These are phyloP conservation scores for Drosophila neocordata DNA, from an alignment of 1,140 invertebrate genomes.

Conservation along the genomic window DNA sequence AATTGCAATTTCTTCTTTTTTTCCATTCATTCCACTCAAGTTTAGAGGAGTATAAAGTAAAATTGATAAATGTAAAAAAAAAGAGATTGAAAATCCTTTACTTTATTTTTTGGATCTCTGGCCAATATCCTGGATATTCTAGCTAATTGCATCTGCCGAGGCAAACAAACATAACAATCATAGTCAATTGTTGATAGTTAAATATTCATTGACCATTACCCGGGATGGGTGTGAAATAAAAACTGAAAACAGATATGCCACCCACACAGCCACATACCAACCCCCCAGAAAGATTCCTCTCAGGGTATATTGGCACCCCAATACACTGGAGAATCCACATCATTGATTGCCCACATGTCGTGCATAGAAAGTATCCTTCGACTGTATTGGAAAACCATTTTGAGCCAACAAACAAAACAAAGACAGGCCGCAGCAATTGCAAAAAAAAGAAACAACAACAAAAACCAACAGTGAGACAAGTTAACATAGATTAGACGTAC, in stretches of 20 bases:
- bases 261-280: not conserved
- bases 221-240: conserved; percentile 65
- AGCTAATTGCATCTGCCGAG: conserved; percentile 56
- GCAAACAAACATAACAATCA: conserved; percentile 70
- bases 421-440: conserved; percentile 17
- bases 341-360: conserved; percentile 71
- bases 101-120: conserved; percentile 22
- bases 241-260: conserved; percentile 57
- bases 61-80: conserved; percentile 65
- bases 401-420: conserved; percentile 31
- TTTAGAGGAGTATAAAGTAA: conserved; percentile 47
- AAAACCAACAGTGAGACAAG: conserved; percentile 31
- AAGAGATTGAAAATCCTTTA: conserved; percentile 14
- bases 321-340: conserved; percentile 40
- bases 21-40: conserved; percentile 8
- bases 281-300: not conserved
- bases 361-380: conserved; percentile 57
- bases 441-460: conserved; percentile 50
- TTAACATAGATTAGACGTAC: conserved; percentile 18
- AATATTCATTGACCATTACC: conserved; percentile 61
- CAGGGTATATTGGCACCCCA: conserved; percentile 41
- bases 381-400: conserved; percentile 74
- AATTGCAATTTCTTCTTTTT: conserved; percentile 70
- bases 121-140: conserved; percentile 14
- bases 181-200: conserved; percentile 74